Evolutionary conservation across 2,888 invertebrate genomes (phyloP), one percentile per base, ranked within the genome.

Genomic region (Dynastes hyllus): DNA sequence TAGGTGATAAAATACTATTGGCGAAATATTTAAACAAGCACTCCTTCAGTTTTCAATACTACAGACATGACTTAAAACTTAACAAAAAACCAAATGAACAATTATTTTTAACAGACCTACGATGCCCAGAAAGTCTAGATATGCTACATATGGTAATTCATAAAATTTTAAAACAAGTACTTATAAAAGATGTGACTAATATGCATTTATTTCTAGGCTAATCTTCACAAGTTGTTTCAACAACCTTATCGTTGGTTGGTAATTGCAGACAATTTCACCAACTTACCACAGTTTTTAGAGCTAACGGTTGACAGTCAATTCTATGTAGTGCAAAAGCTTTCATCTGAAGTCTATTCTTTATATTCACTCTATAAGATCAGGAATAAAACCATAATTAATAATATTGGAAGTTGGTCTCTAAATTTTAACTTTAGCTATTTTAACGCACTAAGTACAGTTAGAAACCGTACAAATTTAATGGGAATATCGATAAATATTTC

Each of bases 391-490:
- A 32, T 58, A 4, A 61, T 61, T 27, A 80, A 83, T 70, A 75
- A 81, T 40, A 80, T 84, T 51, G 82, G 77, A 37, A 66, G 63
- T 16, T 84, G 84, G 81, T 69, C 58, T 32, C 16, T 67, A 16
- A 58, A 51, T 9, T 37, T n/a, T 8, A 80, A 81, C 50, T 83
- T 84, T 70, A 22, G 66, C 27, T 77, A 82, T 77, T 81, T 63
- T 27, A 81, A 82, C 63, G 29, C 75, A 29, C 58, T 84, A 0
- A 73, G 55, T 55, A 76, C 84, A 63, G 80, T 82, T 11, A 81
- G 81, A 65, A 82, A 85, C 53, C 76, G 87, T 45, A 81, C 79
- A n/a, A 82, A 87, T 83, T 80, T 88, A 29, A 83, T 84, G 80
- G 85, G 86, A 40, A 77, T 82, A 13, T 75, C 77, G 16, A 55